These are phyloP conservation scores for Troglohyphantes excavatus DNA, from an alignment of 2,888 invertebrate species.

Conservation along the genomic window DNA sequence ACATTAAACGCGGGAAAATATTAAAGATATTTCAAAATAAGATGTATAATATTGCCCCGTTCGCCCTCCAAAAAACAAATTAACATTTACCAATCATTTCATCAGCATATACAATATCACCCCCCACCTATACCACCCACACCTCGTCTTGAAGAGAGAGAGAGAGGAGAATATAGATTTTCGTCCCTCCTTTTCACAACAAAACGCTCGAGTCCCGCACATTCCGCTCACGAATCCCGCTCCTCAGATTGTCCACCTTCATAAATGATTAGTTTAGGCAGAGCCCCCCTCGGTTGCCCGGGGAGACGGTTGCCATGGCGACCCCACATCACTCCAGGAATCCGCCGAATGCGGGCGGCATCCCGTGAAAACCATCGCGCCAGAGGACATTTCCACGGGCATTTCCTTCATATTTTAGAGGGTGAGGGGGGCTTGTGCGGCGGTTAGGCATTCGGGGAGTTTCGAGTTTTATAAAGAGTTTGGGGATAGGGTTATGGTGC, in stretches of 20 bases:
- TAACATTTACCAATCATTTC: no score
- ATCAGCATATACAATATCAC: no score
- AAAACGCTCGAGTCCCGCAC: conserved; percentile 33
- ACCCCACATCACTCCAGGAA: conserved; percentile 67
- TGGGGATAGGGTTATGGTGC: no score
- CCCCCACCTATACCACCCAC: no score
- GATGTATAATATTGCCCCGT: no score
- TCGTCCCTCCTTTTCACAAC: conserved; percentile 17
- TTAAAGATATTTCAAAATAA: no score
- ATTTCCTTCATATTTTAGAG: neutral
- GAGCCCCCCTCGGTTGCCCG: conserved; percentile 51
- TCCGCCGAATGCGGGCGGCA: conserved; percentile 56
- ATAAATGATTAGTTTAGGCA: conserved; percentile 77
- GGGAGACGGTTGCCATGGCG: conserved; percentile 66
- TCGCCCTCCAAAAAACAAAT: no score
- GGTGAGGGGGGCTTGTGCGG: no score
- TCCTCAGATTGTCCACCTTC: conserved; percentile 72
- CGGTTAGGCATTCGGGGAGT: no score
- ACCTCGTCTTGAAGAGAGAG: no score
- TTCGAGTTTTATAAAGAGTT: no score
- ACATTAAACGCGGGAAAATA: no score
- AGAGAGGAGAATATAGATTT: conserved; percentile 53
- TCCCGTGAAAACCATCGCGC: conserved; percentile 62
- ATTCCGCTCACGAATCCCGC: conserved; percentile 63
- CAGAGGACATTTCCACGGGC: neutral